Conservation (phyloP, 2,888 invertebrate species). For the Orthosia gracilis region DNA sequence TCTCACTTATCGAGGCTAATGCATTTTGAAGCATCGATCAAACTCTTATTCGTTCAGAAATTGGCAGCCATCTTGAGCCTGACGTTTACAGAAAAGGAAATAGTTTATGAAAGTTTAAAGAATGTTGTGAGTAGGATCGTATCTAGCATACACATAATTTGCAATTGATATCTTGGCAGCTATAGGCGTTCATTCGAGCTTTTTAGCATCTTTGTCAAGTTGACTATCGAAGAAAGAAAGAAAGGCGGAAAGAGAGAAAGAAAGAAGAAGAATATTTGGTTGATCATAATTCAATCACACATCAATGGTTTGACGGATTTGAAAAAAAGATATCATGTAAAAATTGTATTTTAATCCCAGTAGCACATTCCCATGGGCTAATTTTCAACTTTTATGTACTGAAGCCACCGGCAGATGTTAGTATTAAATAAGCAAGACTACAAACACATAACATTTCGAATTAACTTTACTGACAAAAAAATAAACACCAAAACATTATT, state of each 20-base stretch:
- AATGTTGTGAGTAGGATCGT: neutral
- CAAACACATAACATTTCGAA: neutral
- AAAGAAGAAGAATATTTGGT: too few species aligned
- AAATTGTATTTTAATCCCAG: too few species aligned
- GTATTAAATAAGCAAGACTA: neutral
- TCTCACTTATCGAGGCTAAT: constrained; percentile 45
- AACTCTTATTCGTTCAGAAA: constrained; percentile 25
- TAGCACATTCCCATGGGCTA: too few species aligned
- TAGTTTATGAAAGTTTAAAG: constrained; percentile 2
- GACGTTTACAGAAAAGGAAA: constrained; percentile 22
- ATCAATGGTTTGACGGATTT: too few species aligned
- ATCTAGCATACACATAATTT: neutral
- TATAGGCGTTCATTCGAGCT: neutral
- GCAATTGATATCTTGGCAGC: neutral
- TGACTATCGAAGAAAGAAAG: too few species aligned
- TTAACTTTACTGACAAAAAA: neutral
- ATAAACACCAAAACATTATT: constrained; percentile 24
- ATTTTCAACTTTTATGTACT: too few species aligned
- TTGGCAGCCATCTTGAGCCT: neutral
- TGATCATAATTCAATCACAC: too few species aligned
- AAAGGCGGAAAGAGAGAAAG: too few species aligned
- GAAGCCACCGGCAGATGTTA: neutral
- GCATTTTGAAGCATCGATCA: constrained; percentile 58
- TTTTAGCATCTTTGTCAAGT: too few species aligned
- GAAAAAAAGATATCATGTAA: too few species aligned